These are phyloP conservation scores for Blastomussa wellsi DNA, from an alignment of 92 coral and sea anemone genomes.

Conservation along the genomic window DNA sequence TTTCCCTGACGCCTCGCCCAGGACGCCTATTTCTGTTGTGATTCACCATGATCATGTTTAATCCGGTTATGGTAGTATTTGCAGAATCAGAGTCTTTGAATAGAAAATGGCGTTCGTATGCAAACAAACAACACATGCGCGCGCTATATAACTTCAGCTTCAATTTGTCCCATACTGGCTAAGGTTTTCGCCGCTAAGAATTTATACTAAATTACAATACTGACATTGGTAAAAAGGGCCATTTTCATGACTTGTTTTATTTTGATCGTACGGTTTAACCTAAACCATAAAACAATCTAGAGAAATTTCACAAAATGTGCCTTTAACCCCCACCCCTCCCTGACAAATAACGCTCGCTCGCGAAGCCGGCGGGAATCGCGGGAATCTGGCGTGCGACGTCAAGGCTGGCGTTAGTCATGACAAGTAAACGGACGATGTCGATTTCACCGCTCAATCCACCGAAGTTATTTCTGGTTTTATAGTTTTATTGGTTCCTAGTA, in stretches of 20 bases:
- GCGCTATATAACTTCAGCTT: neutral
- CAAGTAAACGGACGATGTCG: slow-evolving; percentile 17
- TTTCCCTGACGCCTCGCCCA: no score
- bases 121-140: neutral
- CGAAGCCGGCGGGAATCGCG: slow-evolving; percentile 9
- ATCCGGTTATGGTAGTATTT: neutral
- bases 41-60: no score
- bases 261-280: neutral
- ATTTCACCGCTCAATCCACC: neutral
- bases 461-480: slow-evolving; percentile 7
- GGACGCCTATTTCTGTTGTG: no score
- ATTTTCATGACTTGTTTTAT: neutral
- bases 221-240: neutral
- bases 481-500: neutral
- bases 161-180: neutral
- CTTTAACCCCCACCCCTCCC: slow-evolving; percentile 26
- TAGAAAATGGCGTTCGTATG: neutral
- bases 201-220: neutral
- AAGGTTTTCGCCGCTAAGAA: neutral
- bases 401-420: slow-evolving; percentile 35
- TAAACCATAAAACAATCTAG: no score
- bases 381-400: slow-evolving; percentile 26
- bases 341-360: neutral
- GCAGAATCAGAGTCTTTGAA: neutral
- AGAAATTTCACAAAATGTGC: no score